Percentiles rank a stretch among this genome's conserved stretches.
Conservation (phyloP, 1,140 invertebrate genomes). For the Drosophila busckii region DNA sequence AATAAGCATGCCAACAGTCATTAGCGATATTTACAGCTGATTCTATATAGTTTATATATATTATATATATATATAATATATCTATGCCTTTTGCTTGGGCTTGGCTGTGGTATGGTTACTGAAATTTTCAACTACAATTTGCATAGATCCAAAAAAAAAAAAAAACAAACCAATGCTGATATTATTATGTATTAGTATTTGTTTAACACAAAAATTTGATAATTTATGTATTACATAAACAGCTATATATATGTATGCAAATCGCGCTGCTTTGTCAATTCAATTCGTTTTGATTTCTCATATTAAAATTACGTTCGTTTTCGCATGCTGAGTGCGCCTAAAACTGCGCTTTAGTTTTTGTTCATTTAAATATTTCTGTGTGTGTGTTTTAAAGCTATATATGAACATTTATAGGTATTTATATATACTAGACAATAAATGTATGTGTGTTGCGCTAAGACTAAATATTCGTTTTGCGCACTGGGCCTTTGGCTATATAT, state of each 20-base stretch:
- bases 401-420: constrained; percentile 4
- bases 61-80: constrained; percentile 23
- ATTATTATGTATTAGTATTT: constrained; percentile 11
- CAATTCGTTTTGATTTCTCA: constrained; percentile 7
- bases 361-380: constrained; percentile 25
- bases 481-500: too few relatives aligned
- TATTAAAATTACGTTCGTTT: neutral
- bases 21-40: too few relatives aligned
- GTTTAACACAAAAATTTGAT: constrained; percentile 6
- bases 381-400: constrained; percentile 8
- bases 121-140: constrained; percentile 35
- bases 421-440: constrained; percentile 22
- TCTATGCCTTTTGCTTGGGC: constrained; percentile 9
- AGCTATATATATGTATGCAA: constrained; percentile 49
- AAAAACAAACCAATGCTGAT: constrained; percentile 39
- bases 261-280: constrained; percentile 56
- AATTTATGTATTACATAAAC: constrained; percentile 65
- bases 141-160: too few relatives aligned
- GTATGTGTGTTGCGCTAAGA: neutral
- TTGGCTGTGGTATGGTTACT: too few relatives aligned
- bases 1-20: too few relatives aligned
- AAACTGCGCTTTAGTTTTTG: constrained; percentile 35
- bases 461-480: too few relatives aligned
- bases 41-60: constrained; percentile 24
- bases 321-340: too few relatives aligned